Evolutionary conservation across 2,888 invertebrate species (phyloP).

Genomic region (Tipula lateralis): DNA sequence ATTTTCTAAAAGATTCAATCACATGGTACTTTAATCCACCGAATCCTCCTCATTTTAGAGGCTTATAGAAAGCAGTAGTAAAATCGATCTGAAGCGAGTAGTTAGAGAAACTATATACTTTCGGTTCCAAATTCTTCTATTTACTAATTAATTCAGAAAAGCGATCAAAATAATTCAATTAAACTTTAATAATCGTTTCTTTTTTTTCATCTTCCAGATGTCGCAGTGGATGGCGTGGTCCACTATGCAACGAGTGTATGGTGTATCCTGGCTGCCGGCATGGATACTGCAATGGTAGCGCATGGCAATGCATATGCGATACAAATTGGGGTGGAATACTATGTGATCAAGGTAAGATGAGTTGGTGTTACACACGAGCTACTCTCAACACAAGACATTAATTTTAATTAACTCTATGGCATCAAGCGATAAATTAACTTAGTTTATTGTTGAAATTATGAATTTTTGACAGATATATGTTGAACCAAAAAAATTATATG

Average conservation of each 20-base stretch:
- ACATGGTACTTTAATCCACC: no score
- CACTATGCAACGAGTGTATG: slow-evolving; percentile 86
- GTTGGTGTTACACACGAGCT: background rate
- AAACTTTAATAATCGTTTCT: background rate
- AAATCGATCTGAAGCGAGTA: no score
- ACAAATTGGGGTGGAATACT: slow-evolving; percentile 98
- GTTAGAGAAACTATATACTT: no score
- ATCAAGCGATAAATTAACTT: background rate
- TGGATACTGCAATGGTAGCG: slow-evolving; percentile 88
- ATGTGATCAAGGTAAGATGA: slow-evolving; percentile 81
- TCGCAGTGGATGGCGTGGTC: slow-evolving; percentile 88
- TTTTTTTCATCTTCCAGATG: slow-evolving; percentile 68
- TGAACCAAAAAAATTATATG: no score
- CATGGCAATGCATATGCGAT: slow-evolving; percentile 95
- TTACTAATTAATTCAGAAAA: no score
- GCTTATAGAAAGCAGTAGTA: no score
- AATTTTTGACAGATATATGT: background rate
- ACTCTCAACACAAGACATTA: background rate
- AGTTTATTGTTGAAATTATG: background rate
- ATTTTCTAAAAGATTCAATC: no score
- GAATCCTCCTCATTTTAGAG: no score
- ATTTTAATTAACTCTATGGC: background rate
- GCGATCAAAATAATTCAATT: background rate
- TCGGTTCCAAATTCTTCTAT: no score
- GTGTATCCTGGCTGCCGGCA: slow-evolving; percentile 95